phyloP scores from a whole-genome alignment of 2,113 vertebrate genomes.

The Nyctibius bracteatus region DNA sequence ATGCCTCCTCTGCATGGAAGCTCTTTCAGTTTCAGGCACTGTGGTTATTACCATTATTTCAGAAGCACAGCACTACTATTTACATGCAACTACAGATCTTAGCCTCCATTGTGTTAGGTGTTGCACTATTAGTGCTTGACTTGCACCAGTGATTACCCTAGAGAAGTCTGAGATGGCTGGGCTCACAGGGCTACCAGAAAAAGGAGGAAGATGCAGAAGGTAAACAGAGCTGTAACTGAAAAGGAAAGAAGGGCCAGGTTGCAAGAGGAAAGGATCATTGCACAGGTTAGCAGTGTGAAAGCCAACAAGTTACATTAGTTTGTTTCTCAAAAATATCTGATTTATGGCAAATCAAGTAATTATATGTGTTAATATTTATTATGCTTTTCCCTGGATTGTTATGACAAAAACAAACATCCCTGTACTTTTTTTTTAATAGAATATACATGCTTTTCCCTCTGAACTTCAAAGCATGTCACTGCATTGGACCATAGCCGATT shows the following conservation, averaged over 20 bases:
- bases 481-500: neutral
- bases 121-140: neutral
- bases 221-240: neutral
- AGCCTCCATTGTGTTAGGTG: neutral
- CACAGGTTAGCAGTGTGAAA: neutral
- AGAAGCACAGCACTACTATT: neutral
- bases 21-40: neutral
- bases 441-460: neutral
- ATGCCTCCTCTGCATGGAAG: neutral
- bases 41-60: neutral
- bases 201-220: neutral
- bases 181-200: neutral
- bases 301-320: neutral
- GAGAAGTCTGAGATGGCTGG: neutral
- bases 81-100: neutral
- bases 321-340: neutral
- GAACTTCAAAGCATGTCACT: neutral
- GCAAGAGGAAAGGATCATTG: neutral
- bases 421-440: neutral
- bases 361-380: neutral
- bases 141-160: fast-evolving
- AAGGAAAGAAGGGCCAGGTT: neutral
- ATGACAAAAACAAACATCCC: neutral
- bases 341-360: neutral
- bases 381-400: neutral